phyloP scores from a whole-genome alignment of 2,113 vertebrate species.

The Ceuthmochares aereus region DNA sequence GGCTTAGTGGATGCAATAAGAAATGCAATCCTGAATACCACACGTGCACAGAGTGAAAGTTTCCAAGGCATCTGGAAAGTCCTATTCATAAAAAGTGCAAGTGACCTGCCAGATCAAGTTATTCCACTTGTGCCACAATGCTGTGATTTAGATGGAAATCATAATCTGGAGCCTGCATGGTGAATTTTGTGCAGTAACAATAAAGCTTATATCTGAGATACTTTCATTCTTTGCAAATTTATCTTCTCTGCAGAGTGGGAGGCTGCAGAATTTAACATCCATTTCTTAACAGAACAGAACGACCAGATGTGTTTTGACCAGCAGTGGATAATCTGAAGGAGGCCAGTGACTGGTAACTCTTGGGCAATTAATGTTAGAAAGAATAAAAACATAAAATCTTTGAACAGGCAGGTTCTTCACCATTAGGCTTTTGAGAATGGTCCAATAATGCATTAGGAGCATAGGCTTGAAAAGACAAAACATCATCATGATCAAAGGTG shows the following conservation, averaged over 20 bases:
- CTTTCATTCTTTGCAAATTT: constrained; percentile 32
- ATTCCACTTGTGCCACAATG: neutral
- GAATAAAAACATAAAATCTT: neutral
- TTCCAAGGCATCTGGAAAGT: constrained; percentile 44
- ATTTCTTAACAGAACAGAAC: neutral
- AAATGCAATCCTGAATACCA: neutral
- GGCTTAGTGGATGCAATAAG: neutral
- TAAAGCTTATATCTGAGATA: neutral
- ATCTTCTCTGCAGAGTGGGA: neutral
- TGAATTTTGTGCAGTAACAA: neutral
- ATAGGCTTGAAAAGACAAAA: neutral
- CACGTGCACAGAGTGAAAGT: neutral
- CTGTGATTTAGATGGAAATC: constrained; percentile 16
- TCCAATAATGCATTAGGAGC: neutral
- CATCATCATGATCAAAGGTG: neutral
- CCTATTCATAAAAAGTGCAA: neutral
- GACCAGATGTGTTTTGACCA: neutral
- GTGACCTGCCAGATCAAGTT: neutral
- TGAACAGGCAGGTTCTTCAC: neutral
- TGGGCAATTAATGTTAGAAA: neutral
- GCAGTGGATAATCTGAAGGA: neutral
- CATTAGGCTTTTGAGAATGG: neutral
- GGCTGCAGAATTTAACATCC: neutral
- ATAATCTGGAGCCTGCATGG: neutral
- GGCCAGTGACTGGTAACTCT: neutral